These are phyloP conservation scores for Ctenoplectra terminalis DNA, from an alignment of 1,140 invertebrate species.

Conservation along the genomic window DNA sequence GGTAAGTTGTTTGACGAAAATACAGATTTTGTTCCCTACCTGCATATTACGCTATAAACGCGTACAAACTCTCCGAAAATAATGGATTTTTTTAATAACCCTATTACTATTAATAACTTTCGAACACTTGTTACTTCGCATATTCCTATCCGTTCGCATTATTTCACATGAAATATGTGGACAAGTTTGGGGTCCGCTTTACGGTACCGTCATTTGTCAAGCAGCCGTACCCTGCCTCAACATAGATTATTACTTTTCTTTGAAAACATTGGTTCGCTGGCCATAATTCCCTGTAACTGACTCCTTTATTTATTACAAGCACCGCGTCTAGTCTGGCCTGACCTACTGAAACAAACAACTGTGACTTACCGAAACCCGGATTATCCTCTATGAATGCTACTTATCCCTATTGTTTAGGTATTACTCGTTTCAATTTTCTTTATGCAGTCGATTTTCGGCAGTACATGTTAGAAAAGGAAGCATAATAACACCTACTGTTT, in stretches of 20 bases:
- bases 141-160: too few species aligned
- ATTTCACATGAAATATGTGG: neutral
- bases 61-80: neutral
- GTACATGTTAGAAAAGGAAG: too few species aligned
- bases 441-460: too few species aligned
- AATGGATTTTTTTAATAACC: neutral
- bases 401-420: neutral
- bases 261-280: neutral
- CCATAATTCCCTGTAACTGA: neutral
- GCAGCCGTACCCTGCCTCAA: neutral
- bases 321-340: neutral
- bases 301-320: neutral
- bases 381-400: neutral
- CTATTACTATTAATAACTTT: neutral
- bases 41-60: too few species aligned
- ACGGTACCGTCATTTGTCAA: neutral
- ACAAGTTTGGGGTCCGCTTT: neutral
- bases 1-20: too few species aligned
- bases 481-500: too few species aligned
- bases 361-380: too few species aligned
- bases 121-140: neutral
- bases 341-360: neutral
- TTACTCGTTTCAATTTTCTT: neutral
- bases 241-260: slow-evolving; percentile 17
- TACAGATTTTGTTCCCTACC: too few species aligned